Base-by-base conservation (phyloP, 1,140 invertebrate genomes). In the Sycophaga agraensis region DNA sequence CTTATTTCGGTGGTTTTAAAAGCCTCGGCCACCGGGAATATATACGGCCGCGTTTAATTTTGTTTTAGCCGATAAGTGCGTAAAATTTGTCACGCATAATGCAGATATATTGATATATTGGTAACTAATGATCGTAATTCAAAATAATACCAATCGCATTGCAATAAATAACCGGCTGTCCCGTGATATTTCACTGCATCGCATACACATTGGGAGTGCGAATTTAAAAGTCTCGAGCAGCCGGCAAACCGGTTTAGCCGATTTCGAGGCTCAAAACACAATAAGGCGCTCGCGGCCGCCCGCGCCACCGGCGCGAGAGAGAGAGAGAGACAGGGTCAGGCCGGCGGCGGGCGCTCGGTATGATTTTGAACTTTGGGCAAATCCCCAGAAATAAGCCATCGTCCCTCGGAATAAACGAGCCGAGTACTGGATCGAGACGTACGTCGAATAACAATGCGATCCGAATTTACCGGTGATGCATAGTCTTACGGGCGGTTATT, bases 381-480 rank as follows among this genome's bases (percentile, higher is more conserved):
- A 62, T 56, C 53, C 51, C 45, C 43, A 22, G 35, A 50, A 62
- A 50, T 62, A 62, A 62, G 59, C 59, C 53, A 42, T 50, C 45
- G 17, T 24, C 17, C 53, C 35, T 14, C 12, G 12, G 17, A 50
- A 49, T 45, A 51, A 51, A 51, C 26, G 53, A 56, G 45, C 37
- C 14, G 26, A 34, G 46, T 24, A 24, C 40, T 34, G 54, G 39
- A 51, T 57, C 46, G 54, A 46, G 48, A 63, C 48, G 61, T 39
- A 45, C 54, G 53, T 63, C 61, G 61, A 63, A 63, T 58, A 63
- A 63, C 61, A 63, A 63, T 63, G 61, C 61, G 46, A 51, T 58
- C 49, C 61, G 37, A 63, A 58, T 63, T 58, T 34, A 35, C 54
- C 54, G 40, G 26, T 46, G 61, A 63, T 63, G 48, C 61, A 58